phyloP scores from a whole-genome alignment of 2,888 invertebrate species.

The Malthinus seriepunctatus region DNA sequence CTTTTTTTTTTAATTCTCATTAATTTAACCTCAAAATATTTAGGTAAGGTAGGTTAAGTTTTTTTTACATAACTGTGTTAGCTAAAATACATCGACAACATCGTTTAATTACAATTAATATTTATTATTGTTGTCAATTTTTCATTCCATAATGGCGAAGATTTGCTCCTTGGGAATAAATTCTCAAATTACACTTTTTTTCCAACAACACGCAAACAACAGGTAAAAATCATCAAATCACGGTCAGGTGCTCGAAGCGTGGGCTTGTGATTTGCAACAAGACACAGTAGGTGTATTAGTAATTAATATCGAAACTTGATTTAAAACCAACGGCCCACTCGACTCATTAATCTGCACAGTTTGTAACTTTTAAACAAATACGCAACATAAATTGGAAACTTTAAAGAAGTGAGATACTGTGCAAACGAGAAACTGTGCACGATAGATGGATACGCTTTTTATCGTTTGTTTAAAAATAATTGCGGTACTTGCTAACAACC shows the following conservation, averaged over 20 bases:
- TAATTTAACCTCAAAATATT: slow-evolving; percentile 2
- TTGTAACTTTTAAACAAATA: neutral
- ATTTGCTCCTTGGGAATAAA: too few species aligned
- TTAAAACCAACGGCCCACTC: slow-evolving; percentile 14
- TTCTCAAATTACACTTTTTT: neutral
- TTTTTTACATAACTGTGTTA: neutral
- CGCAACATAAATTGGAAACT: neutral
- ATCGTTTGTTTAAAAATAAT: too few species aligned
- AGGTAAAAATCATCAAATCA: slow-evolving; percentile 1
- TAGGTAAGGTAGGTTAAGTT: slow-evolving; percentile 3
- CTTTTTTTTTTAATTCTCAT: neutral
- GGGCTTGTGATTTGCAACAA: slow-evolving; percentile 17
- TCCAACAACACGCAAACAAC: slow-evolving; percentile 3
- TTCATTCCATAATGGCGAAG: slow-evolving; percentile 1
- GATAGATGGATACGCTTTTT: too few species aligned
- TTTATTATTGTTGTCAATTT: neutral
- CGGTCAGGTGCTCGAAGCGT: slow-evolving; percentile 1
- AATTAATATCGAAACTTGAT: slow-evolving; percentile 12
- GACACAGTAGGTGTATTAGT: slow-evolving; percentile 14
- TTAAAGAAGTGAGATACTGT: neutral
- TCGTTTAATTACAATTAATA: neutral
- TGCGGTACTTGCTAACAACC: too few species aligned
- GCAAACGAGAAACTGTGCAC: too few species aligned
- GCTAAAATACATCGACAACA: too few species aligned
- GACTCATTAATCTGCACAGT: slow-evolving; percentile 12